phyloP scores from a whole-genome alignment of 2,113 vertebrate species.

The Phasianus colchicus region DNA sequence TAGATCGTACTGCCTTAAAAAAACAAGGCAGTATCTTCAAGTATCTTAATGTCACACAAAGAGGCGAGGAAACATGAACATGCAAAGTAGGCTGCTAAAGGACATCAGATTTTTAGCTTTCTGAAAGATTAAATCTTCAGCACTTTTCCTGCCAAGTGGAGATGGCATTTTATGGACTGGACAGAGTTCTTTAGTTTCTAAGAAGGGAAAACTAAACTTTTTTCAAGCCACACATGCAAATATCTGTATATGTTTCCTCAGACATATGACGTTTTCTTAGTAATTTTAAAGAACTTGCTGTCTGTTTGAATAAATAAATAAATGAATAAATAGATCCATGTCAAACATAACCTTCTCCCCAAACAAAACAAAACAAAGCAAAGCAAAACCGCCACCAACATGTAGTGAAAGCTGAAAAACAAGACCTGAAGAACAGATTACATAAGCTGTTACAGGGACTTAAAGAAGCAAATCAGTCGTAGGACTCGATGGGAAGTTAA shows the following conservation, averaged over 20 bases:
- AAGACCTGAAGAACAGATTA: not conserved
- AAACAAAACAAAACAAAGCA: not conserved
- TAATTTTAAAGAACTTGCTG: not conserved
- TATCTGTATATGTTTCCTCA: not conserved
- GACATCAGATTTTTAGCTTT: not conserved
- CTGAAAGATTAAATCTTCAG: not conserved
- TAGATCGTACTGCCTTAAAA: not conserved
- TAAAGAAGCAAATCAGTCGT: not conserved
- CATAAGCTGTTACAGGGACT: fast-evolving
- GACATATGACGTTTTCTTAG: not conserved
- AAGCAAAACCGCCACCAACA: fast-evolving
- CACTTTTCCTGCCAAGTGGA: not conserved
- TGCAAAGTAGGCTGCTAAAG: not conserved
- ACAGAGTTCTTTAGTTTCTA: not conserved
- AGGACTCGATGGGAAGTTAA: not conserved
- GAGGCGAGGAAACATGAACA: fast-evolving
- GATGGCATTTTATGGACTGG: not conserved
- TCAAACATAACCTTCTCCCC: fast-evolving
- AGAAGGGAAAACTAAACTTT: fast-evolving
- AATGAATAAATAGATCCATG: not conserved
- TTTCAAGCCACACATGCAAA: not conserved
- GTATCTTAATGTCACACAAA: not conserved
- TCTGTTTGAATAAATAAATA: not conserved
- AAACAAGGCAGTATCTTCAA: not conserved
- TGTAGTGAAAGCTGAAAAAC: not conserved